Evolutionary conservation across 2,113 vertebrate species (phyloP).

Genomic region (Meles meles): DNA sequence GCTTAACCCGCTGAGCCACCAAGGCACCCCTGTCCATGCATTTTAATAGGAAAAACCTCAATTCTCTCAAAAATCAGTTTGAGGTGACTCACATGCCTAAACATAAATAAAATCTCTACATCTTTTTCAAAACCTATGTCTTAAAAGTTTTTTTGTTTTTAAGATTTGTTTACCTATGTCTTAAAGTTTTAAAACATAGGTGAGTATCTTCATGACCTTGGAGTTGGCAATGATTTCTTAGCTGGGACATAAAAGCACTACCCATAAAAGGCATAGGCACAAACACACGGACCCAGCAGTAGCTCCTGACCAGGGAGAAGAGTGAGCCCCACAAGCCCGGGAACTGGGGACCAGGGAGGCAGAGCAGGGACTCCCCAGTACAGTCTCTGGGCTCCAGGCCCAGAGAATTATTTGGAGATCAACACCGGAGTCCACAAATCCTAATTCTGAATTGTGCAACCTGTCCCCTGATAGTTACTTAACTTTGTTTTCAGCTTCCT

Average conservation of each 20-base stretch:
- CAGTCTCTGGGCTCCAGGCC: not conserved
- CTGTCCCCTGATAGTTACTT: not conserved
- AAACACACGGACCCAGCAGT: not conserved
- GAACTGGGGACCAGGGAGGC: not conserved
- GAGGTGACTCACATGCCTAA: not conserved
- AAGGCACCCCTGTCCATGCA: no score
- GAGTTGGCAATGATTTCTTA: not conserved
- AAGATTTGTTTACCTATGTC: not conserved
- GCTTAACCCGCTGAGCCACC: no score
- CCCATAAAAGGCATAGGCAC: not conserved
- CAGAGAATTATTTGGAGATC: not conserved
- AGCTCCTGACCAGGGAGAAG: not conserved
- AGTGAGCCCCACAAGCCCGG: not conserved
- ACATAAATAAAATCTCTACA: not conserved
- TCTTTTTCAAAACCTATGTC: not conserved
- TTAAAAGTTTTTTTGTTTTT: no score
- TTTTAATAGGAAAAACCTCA: not conserved
- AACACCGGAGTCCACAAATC: not conserved
- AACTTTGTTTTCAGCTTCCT: not conserved
- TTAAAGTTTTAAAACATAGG: not conserved
- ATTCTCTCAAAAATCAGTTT: not conserved
- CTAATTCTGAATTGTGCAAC: not conserved
- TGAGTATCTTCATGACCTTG: not conserved
- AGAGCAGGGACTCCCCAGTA: not conserved
- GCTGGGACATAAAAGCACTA: not conserved